phyloP scores from a whole-genome alignment of 2,888 invertebrate genomes.

The Conus canariensis region DNA sequence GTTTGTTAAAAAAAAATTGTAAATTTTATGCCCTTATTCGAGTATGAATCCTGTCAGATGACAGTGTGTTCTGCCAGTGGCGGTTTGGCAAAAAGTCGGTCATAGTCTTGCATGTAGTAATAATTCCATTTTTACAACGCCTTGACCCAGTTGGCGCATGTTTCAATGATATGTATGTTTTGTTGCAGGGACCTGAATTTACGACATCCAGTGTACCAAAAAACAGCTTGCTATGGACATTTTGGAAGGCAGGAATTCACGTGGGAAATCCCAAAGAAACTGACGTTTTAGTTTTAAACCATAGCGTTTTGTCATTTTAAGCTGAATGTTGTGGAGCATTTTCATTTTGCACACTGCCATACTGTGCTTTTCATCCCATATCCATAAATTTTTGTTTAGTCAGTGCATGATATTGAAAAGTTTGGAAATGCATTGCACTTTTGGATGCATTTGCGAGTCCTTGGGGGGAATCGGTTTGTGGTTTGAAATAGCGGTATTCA shows the following conservation, averaged over 20 bases:
- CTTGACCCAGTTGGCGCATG: too few relatives aligned
- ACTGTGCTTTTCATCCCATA: neutral
- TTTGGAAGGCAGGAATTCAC: slow-evolving; percentile 97
- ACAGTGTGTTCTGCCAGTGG: too few relatives aligned
- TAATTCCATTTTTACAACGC: too few relatives aligned
- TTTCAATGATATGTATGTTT: slow-evolving; percentile 27
- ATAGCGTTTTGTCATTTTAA: neutral
- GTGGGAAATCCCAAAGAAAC: slow-evolving; percentile 96
- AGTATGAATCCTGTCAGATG: too few relatives aligned
- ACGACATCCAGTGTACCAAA: slow-evolving; percentile 97
- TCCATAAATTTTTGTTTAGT: neutral
- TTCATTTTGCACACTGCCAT: slow-evolving; percentile 29
- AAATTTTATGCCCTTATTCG: too few relatives aligned
- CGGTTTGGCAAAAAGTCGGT: too few relatives aligned
- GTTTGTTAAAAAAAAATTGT: too few relatives aligned
- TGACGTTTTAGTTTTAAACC: slow-evolving; percentile 65
- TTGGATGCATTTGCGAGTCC: neutral
- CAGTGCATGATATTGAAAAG: neutral
- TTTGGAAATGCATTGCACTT: neutral
- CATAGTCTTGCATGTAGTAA: too few relatives aligned
- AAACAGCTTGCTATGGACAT: slow-evolving; percentile 98
- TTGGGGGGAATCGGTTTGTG: neutral
- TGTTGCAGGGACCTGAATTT: slow-evolving; percentile 81
- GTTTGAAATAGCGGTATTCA: neutral
- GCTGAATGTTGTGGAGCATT: neutral